These are phyloP conservation scores for Trachops cirrhosus DNA, from an alignment of 2,797 vertebrate genomes.

Conservation along the genomic window DNA sequence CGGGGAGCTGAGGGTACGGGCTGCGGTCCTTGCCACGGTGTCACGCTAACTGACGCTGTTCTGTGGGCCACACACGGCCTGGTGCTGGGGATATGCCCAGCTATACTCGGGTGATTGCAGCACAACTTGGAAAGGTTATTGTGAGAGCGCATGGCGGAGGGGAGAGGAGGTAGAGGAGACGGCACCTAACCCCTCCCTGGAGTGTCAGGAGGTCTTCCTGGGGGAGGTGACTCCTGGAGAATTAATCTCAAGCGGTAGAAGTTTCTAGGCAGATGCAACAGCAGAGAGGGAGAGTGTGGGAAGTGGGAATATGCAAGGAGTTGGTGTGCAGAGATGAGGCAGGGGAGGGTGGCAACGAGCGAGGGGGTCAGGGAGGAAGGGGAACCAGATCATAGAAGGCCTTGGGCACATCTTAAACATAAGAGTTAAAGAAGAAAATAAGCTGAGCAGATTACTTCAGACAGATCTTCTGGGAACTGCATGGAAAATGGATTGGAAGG, in stretches of 20 bases:
- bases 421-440: background rate
- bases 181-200: background rate
- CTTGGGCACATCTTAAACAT: background rate
- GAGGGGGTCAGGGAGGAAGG: background rate
- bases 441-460: background rate
- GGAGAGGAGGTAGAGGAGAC: background rate
- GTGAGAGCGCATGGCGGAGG: rapidly evolving
- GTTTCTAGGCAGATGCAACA: background rate
- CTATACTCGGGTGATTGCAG: background rate
- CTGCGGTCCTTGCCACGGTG: background rate
- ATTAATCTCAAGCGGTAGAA: background rate
- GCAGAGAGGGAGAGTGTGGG: background rate
- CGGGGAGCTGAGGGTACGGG: too few relatives aligned
- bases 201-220: background rate
- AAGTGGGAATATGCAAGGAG: background rate
- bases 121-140: background rate
- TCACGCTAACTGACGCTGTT: background rate
- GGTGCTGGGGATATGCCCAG: background rate
- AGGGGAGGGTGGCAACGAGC: rapidly evolving
- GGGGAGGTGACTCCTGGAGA: background rate
- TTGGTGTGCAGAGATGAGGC: background rate
- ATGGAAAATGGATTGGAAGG: background rate
- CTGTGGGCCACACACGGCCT: background rate
- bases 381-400: background rate
- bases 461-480: background rate